Evolutionary conservation across 2,888 invertebrate species (phyloP).

Genomic region (Rhagium mordax): DNA sequence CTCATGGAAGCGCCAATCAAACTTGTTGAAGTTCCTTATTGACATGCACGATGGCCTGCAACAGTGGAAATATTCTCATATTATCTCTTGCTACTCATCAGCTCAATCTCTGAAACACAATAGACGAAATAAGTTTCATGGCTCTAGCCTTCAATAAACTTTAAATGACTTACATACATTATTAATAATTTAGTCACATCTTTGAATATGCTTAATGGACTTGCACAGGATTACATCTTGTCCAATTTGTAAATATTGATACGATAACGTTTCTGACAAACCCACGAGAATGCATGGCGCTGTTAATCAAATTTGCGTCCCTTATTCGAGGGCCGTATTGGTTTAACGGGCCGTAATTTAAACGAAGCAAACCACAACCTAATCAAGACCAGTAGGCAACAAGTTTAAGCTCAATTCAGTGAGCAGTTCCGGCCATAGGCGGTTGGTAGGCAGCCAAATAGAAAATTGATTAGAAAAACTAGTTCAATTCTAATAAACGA

Average conservation of each 20-base stretch:
- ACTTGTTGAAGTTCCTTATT: no score
- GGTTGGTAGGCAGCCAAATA: background rate
- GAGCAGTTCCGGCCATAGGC: background rate
- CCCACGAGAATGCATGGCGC: constrained; percentile 4
- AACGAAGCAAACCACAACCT: constrained; percentile 26
- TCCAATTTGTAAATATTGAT: background rate
- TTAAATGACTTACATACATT: no score
- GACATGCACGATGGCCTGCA: no score
- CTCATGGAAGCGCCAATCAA: no score
- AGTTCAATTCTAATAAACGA: background rate
- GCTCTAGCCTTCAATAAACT: no score
- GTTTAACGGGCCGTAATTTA: constrained; percentile 29
- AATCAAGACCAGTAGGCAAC: constrained; percentile 22
- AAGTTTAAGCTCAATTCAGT: constrained; percentile 18
- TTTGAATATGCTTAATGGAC: background rate
- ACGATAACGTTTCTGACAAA: background rate
- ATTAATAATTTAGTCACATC: no score
- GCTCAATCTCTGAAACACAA: no score
- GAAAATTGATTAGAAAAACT: background rate
- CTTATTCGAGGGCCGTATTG: constrained; percentile 16
- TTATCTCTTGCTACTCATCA: no score
- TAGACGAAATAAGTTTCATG: no score
- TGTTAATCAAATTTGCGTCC: constrained; percentile 29
- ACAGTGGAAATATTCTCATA: no score
- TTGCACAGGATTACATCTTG: background rate